Percentiles rank a stretch among this genome's conserved stretches.
Conservation (phyloP, 1,140 invertebrate genomes). For the Atopsyche davidsoni region DNA sequence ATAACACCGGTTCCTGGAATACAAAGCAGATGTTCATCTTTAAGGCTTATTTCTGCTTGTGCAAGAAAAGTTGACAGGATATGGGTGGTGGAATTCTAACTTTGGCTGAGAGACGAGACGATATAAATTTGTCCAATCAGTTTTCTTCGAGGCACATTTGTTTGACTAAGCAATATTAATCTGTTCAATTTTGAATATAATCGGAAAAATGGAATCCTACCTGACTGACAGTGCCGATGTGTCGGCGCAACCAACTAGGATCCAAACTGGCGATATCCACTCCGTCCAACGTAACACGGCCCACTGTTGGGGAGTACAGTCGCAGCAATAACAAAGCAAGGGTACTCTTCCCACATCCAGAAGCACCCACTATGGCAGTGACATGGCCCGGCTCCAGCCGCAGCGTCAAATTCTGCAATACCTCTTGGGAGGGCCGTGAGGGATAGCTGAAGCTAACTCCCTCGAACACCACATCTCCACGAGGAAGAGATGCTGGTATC, state of each 20-base stretch:
- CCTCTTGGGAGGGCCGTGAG: constrained; percentile 54
- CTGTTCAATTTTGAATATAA: background rate
- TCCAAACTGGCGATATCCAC: constrained; percentile 59
- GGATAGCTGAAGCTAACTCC: constrained; percentile 73
- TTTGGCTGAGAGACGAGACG: no score
- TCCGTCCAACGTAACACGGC: constrained; percentile 60
- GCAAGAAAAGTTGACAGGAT: background rate
- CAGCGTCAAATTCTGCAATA: constrained; percentile 66
- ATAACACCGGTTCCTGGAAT: constrained; percentile 75
- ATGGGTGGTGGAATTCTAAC: no score
- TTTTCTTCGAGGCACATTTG: no score
- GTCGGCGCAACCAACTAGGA: constrained; percentile 63
- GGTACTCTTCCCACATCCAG: constrained; percentile 83
- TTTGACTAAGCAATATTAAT: background rate
- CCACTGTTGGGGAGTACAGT: constrained; percentile 73
- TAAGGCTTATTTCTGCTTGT: background rate
- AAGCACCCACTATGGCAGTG: constrained; percentile 75
- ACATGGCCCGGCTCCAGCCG: constrained; percentile 65
- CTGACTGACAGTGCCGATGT: constrained; percentile 75
- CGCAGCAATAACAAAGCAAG: constrained; percentile 68
- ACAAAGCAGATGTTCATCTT: background rate
- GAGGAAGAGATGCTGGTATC: constrained; percentile 43
- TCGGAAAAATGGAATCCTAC: constrained; percentile 35
- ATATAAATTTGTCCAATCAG: no score
- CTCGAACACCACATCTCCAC: constrained; percentile 66